phyloP scores from a whole-genome alignment of 2,113 vertebrate genomes.

The Tretioscincus oriximinensis region DNA sequence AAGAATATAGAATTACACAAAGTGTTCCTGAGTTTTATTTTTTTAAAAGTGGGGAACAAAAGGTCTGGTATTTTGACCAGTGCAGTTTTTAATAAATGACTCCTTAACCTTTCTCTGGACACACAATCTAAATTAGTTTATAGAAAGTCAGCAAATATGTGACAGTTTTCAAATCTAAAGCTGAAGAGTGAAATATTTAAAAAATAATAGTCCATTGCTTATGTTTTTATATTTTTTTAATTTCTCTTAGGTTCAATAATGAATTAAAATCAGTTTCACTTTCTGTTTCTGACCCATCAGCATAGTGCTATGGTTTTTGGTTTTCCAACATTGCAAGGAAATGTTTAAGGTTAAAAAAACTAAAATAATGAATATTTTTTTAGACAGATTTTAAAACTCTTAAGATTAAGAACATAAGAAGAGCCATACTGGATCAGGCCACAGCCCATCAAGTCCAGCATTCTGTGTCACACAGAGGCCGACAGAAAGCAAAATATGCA shows the following conservation, averaged over 20 bases:
- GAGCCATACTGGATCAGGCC: too few relatives aligned
- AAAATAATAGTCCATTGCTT: constrained; percentile 16
- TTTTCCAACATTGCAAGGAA: constrained; percentile 36
- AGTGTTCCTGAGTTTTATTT: background rate
- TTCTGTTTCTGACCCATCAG: constrained; percentile 22
- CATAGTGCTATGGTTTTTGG: background rate
- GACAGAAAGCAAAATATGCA: too few relatives aligned
- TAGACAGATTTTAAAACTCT: background rate
- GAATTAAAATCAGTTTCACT: constrained; percentile 9
- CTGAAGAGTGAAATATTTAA: background rate
- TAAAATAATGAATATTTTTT: background rate
- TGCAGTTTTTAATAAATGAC: background rate
- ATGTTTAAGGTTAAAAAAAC: background rate
- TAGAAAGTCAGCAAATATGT: background rate
- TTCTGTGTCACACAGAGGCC: too few relatives aligned
- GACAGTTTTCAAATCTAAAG: constrained; percentile 22
- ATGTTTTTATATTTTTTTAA: background rate
- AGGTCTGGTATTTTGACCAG: background rate
- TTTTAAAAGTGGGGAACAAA: background rate
- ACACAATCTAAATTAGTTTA: background rate
- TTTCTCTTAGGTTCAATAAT: constrained; percentile 25
- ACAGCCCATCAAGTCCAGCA: too few relatives aligned
- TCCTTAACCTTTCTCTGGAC: background rate
- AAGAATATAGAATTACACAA: background rate
- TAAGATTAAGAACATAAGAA: too few relatives aligned